Evolutionary conservation across 2,888 invertebrate genomes (phyloP).

Genomic region (Bombyx huttoni): DNA sequence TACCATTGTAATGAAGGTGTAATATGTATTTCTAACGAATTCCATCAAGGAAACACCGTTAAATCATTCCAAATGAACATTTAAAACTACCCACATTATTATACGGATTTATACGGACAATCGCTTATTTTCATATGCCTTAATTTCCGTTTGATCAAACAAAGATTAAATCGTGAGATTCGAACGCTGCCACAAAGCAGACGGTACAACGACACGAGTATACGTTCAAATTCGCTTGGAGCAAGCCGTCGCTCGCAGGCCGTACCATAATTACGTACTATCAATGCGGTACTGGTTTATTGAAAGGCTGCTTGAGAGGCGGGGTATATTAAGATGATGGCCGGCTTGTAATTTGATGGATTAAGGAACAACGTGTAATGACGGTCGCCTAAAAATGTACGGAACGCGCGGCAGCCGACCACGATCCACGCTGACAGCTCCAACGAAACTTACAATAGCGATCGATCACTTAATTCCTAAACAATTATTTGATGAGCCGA

Average conservation of each 20-base stretch:
- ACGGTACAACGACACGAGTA: conserved; percentile 23
- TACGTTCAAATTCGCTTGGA: conserved; percentile 43
- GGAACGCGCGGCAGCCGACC: not conserved
- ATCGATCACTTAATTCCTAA: no score
- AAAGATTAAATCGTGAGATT: conserved; percentile 15
- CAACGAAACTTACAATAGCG: no score
- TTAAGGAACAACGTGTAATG: conserved; percentile 62
- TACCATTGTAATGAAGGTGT: conserved; percentile 42
- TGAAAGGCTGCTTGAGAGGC: conserved; percentile 61
- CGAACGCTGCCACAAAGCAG: conserved; percentile 43
- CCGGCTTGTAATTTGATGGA: conserved; percentile 68
- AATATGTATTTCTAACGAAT: conserved; percentile 17
- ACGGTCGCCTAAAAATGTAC: conserved; percentile 38
- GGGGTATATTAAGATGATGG: conserved; percentile 66
- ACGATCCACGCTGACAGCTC: not conserved
- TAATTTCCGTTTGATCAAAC: not conserved
- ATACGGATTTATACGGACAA: no score
- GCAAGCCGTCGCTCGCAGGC: conserved; percentile 31
- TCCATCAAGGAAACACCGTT: not conserved
- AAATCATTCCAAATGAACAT: no score
- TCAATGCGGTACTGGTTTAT: conserved; percentile 67
- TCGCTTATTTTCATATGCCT: no score
- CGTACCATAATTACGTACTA: conserved; percentile 63
- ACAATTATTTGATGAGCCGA: no score
- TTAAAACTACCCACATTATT: no score